Percentiles rank a stretch among this genome's conserved stretches.
Conservation (phyloP, 2,888 invertebrate species). For the Cephus spinipes region DNA sequence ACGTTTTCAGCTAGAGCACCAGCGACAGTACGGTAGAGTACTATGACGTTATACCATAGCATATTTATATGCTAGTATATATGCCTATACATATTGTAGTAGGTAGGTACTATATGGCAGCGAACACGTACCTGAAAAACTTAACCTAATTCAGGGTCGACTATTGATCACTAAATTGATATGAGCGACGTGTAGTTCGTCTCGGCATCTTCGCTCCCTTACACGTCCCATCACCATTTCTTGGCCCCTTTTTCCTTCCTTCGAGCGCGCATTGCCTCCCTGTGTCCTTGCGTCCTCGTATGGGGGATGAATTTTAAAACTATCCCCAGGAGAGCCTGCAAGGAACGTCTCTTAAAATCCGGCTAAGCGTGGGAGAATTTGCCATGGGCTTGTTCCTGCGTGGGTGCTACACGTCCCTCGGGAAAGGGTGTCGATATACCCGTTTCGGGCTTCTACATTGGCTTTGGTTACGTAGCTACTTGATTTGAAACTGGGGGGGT, state of each 20-base stretch:
- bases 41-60: background rate
- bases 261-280: background rate
- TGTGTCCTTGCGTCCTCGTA: slow-evolving; percentile 46
- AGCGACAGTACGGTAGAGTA: background rate
- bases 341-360: slow-evolving; percentile 59
- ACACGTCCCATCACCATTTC: slow-evolving; percentile 1
- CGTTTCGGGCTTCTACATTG: slow-evolving; percentile 15
- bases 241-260: background rate
- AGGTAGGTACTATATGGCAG: background rate
- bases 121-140: background rate
- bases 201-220: slow-evolving; percentile 16
- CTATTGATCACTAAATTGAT: slow-evolving; percentile 53
- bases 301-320: slow-evolving; percentile 66
- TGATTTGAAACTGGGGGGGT: background rate
- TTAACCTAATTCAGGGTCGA: background rate
- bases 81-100: background rate
- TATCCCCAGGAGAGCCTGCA: slow-evolving; percentile 52
- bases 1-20: background rate
- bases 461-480: background rate
- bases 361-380: slow-evolving; percentile 49
- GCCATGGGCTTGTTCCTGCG: slow-evolving; percentile 50
- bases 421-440: slow-evolving; percentile 30
- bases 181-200: slow-evolving; percentile 57
- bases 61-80: background rate
- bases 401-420: slow-evolving; percentile 58